phyloP scores from a whole-genome alignment of 1,140 invertebrate genomes.

The Venustaconcha ellipsiformis region DNA sequence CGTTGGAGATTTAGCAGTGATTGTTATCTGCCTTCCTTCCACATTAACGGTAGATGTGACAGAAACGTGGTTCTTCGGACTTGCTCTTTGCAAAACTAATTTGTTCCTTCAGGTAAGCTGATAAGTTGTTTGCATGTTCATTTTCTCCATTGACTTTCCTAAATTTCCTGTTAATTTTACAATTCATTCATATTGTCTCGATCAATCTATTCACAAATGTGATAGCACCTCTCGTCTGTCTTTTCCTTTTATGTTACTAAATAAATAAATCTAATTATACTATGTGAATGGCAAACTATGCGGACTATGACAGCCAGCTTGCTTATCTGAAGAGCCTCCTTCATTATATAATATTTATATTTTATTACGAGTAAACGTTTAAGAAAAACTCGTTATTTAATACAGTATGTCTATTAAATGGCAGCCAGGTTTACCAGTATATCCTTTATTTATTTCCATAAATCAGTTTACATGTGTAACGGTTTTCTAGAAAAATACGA shows the following conservation, averaged over 20 bases:
- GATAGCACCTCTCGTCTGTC: not conserved
- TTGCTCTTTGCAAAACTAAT: constrained; percentile 82
- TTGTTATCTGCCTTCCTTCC: constrained; percentile 86
- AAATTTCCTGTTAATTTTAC: not conserved
- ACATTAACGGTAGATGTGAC: constrained; percentile 86
- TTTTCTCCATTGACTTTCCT: not conserved
- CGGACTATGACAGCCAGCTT: no score
- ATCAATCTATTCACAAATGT: not conserved
- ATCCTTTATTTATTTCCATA: no score
- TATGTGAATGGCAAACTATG: no score
- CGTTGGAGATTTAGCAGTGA: constrained; percentile 88
- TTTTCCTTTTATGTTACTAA: not conserved
- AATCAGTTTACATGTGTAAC: no score
- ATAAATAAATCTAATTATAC: no score
- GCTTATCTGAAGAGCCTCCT: no score
- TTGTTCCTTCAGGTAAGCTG: constrained; percentile 83
- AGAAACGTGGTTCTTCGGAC: constrained; percentile 88
- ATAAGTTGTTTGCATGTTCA: not conserved
- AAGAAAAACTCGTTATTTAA: no score
- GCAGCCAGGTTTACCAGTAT: no score
- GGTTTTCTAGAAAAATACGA: no score
- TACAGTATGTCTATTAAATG: no score
- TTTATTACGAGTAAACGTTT: no score
- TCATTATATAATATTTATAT: no score
- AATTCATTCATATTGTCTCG: not conserved